These are phyloP conservation scores for Cottus gobio DNA, from an alignment of 2,113 vertebrate species.

Conservation along the genomic window DNA sequence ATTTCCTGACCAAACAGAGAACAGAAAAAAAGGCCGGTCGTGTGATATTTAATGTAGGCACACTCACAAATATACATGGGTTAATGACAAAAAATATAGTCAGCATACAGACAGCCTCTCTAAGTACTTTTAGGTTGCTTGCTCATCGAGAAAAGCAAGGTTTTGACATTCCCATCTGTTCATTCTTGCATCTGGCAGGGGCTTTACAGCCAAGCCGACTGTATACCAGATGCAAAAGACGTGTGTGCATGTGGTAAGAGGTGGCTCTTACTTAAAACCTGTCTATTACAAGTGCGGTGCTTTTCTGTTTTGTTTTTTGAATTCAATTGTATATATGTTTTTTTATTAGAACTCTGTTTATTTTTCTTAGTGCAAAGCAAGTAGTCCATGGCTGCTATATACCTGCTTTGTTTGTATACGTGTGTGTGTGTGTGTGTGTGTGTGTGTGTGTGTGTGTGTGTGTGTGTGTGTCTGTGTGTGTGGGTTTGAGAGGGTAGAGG, in stretches of 20 bases:
- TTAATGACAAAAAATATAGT: conserved; percentile 22
- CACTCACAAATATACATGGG: background rate
- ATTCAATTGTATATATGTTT: background rate
- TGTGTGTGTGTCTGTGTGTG: background rate
- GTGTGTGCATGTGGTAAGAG: background rate
- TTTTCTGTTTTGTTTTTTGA: background rate
- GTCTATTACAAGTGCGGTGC: background rate
- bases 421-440: conserved; percentile 4
- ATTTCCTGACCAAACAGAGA: background rate
- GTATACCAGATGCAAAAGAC: conserved; percentile 1
- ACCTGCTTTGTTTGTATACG: background rate
- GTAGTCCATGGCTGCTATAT: background rate
- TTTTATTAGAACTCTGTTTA: background rate
- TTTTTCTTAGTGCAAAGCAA: background rate
- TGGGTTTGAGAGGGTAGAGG: conserved; percentile 8
- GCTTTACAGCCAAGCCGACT: background rate
- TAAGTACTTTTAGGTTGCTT: background rate
- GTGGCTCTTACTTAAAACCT: conserved; percentile 2
- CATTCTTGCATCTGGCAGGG: conserved; percentile 5
- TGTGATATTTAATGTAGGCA: background rate
- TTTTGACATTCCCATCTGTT: conserved; percentile 52
- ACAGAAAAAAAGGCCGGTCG: background rate
- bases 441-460: conserved; percentile 7
- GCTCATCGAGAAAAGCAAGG: conserved; percentile 29
- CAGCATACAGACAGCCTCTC: conserved; percentile 11